A percentile compares a stretch with the other conserved stretches of the same genome.
These are phyloP conservation scores for Cyanoliseus patagonus DNA, from an alignment of 2,113 vertebrate genomes.

Conservation along the genomic window DNA sequence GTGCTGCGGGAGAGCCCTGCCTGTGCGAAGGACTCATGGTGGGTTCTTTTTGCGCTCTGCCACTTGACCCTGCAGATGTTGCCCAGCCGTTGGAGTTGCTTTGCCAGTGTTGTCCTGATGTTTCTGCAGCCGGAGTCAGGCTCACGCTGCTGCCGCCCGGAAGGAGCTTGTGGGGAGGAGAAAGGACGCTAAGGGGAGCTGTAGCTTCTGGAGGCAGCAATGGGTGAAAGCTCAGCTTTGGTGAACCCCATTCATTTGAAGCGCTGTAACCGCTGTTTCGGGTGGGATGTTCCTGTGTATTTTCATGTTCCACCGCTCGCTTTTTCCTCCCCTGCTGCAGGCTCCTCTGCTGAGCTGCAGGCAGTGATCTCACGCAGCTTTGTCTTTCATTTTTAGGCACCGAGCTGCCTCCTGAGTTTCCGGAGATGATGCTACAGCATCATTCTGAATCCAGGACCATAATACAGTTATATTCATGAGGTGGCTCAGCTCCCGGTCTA, in stretches of 20 bases:
- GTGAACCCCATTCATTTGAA: neutral
- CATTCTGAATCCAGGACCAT: neutral
- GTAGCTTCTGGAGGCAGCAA: neutral
- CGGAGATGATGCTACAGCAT: neutral
- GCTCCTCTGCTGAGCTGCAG: neutral
- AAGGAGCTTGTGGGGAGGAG: neutral
- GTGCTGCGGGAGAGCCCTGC: neutral
- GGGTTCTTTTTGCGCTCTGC: neutral
- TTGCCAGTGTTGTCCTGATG: neutral
- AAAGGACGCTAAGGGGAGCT: neutral
- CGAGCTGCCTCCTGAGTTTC: neutral
- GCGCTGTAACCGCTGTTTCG: neutral
- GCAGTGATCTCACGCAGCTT: neutral
- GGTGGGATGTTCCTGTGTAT: neutral
- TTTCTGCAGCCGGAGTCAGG: neutral
- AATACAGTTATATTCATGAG: fast-evolving
- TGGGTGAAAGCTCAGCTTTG: neutral
- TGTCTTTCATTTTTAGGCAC: no score
- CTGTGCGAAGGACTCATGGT: fast-evolving
- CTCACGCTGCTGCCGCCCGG: neutral
- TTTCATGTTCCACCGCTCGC: neutral
- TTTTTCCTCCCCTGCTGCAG: neutral
- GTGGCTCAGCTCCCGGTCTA: neutral
- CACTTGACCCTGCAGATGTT: neutral
- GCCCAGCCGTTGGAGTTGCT: fast-evolving